phyloP scores from a whole-genome alignment of 1,140 invertebrate genomes.

The Philopotamus ludificatus region DNA sequence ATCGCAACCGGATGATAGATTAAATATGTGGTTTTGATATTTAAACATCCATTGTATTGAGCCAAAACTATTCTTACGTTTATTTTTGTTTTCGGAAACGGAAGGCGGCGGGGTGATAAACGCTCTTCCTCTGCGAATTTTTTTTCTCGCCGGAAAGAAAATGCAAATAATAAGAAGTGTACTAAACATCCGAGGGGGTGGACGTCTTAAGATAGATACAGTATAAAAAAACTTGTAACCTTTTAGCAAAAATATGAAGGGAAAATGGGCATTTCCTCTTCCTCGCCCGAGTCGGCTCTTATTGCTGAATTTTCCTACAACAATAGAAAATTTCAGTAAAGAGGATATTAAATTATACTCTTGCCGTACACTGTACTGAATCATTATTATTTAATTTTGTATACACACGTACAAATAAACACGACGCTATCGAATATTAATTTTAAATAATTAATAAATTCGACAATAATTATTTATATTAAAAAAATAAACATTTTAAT shows the following conservation, averaged over 20 bases:
- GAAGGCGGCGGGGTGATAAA: neutral
- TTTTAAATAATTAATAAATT: too few relatives aligned
- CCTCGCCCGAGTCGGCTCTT: neutral
- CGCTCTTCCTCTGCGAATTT: neutral
- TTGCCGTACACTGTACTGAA: neutral
- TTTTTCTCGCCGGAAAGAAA: conserved; percentile 7
- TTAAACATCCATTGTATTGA: too few relatives aligned
- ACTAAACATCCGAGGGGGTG: conserved; percentile 10
- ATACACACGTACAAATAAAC: neutral
- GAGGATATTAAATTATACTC: neutral
- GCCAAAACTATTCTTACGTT: neutral
- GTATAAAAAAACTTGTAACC: conserved; percentile 15
- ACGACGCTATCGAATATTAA: too few relatives aligned
- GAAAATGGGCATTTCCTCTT: conserved; percentile 1
- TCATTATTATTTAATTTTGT: neutral
- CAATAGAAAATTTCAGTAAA: neutral
- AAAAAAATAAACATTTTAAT: too few relatives aligned
- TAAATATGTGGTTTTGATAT: too few relatives aligned
- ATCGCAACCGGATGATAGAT: conserved; percentile 10
- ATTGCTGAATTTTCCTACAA: neutral
- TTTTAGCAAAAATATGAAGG: conserved; percentile 11
- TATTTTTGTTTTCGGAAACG: neutral
- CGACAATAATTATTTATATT: too few relatives aligned
- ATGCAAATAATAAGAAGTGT: conserved; percentile 23
- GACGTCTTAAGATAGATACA: conserved; percentile 10